Evolutionary conservation across 1,140 invertebrate genomes (phyloP), one percentile per base, ranked within the genome.

Genomic region (Latrodectus geometricus): DNA sequence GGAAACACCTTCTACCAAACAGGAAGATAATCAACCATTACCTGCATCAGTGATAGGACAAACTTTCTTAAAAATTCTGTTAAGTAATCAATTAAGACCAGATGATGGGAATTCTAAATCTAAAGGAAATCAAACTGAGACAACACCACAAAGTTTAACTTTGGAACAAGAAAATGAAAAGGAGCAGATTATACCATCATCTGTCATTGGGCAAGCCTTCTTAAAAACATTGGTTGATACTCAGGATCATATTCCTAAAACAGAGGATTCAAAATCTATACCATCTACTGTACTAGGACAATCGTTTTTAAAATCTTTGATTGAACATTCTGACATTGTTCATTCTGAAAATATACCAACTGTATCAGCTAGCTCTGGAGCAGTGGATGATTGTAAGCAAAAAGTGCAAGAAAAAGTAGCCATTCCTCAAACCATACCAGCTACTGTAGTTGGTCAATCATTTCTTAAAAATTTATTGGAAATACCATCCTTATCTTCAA

Each of bases 41-140:
- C 83, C 83, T 21, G 83, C 83, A 7, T 77, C 74, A 23, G 83
- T 78, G 14, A 61, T 86, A 35, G 76, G 83, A 9, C 83, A 86
- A 50, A 14, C 66, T 12, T 86, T 86, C 65, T 56, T 86, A 14
- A 78, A 86, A 20, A 78, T 54, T 72, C 54, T 86, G 56, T 17
- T 73, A n/a, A 0, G 11, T 20, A 49, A 35, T 70, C 75, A 73
- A 20, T 20, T n/a, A 11, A 23, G 68, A 17, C 8, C 17, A 8
- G 49, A n/a, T 49, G 23, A 49, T 49, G 21, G 8, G 15, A 8
- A 61, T 65, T 48, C 35, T 15, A 14, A 56, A 50, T 5, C 69
- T 35, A 7, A n/a, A 15, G 7, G 23, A 74, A 49, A 74, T 9
- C 15, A 48, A 48, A 15, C 12, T 65, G 12, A 35, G 5, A 35